Base-by-base conservation (phyloP, 2,797 vertebrate species). In the Lutjanus campechanus region DNA sequence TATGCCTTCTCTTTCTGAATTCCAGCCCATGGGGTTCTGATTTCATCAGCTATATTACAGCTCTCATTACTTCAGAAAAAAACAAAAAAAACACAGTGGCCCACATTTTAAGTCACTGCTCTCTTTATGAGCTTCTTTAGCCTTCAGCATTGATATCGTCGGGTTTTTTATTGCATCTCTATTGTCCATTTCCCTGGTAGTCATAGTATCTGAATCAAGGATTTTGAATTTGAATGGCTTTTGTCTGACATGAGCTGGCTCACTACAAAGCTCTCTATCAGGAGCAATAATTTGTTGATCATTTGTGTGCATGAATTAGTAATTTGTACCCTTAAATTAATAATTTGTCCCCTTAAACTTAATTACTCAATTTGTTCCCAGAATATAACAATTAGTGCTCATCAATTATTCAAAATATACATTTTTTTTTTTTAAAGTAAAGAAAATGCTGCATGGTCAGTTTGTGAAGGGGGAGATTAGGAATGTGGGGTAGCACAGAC, bases 1-100 rank as follows among this genome's bases (percentile, higher is more conserved):
- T 89, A 89, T 90, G 76, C 84, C 64, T 87, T 78, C 78, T 87
- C 70, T 75, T 88, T 90, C 73, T 83, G 85, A 82, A 87, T 89
- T 91, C 90, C 78, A 80, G 85, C 89, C 91, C 83, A 84, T 82
- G 76, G 88, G 86, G 73, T 82, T 75, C 53, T 47, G 81, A 79
- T 93, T 94, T 94, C 90, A 94, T 93, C 93, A 94, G 87, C 85
- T 76, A 88, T 92, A 93, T 94, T 93, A 92, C 90, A 91, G 70
- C 91, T 85, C 87, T 93, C 92, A 93, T 94, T 93, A 91, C 89
- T 89, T 88, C 71, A 79, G 79, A 85, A 86, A 82, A 82, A 76
- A 86, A 47, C n/a, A n/a, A 86, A 46, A 71, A 16, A 89, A 81
- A 85, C 81, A 92, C 69, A 77, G 81, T 88, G 85, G 75, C 82